Conservation (phyloP, 2,113 vertebrate species). For the Cynoglossus semilaevis region DNA sequence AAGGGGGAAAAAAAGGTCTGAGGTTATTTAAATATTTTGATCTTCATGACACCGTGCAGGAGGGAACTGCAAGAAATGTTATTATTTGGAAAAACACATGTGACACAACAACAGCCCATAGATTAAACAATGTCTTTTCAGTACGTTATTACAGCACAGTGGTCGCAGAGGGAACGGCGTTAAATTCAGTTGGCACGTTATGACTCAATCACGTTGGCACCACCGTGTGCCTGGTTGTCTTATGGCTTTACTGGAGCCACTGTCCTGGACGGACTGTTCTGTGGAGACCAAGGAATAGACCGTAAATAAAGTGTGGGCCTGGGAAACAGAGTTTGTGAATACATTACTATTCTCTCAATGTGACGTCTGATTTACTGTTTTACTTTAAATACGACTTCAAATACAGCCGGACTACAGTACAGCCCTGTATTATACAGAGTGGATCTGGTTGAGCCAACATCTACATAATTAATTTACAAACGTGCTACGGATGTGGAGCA, state of each 20-base stretch:
- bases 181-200: conserved; percentile 4
- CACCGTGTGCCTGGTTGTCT: not conserved
- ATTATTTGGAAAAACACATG: too few relatives aligned
- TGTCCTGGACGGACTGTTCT: not conserved
- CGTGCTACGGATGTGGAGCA: conserved; percentile 13
- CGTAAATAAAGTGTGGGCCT: not conserved
- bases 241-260: conserved; percentile 2
- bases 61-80: too few relatives aligned
- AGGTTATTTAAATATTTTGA: too few relatives aligned
- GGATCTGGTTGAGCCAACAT: conserved; percentile 32
- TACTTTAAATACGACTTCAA: not conserved
- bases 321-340: not conserved
- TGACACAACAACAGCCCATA: too few relatives aligned
- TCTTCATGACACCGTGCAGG: too few relatives aligned
- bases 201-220: not conserved
- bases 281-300: not conserved
- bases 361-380: too few relatives aligned
- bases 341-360: not conserved
- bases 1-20: too few relatives aligned
- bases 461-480: conserved; percentile 37
- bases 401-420: conserved; percentile 29
- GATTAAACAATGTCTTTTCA: too few relatives aligned
- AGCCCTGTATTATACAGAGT: conserved; percentile 31
- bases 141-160: not conserved
- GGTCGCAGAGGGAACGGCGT: not conserved